Evolutionary conservation across 64 coral and sea anemone genomes (phyloP).

Genomic region (Pachyseris speciosa): DNA sequence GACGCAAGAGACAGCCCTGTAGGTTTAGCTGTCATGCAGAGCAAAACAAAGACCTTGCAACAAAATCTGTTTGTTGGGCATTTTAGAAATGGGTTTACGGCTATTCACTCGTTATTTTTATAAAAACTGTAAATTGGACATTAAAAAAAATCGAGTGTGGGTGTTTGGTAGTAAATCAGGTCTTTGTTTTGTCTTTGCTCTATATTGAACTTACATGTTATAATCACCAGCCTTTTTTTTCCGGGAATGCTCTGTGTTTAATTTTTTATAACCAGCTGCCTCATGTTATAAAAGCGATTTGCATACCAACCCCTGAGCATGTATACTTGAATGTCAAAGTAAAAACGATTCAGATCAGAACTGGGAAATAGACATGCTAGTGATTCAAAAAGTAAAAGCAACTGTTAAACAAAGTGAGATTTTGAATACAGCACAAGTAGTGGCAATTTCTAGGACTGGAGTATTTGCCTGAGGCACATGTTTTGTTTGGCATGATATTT

Average conservation of each 20-base stretch:
- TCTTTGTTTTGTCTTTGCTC: conserved; percentile 24
- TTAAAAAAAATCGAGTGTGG: neutral
- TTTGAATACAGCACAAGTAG: too few species aligned
- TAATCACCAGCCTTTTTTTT: neutral
- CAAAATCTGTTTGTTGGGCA: neutral
- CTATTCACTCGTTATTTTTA: neutral
- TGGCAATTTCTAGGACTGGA: too few species aligned
- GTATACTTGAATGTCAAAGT: neutral
- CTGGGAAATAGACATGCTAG: neutral
- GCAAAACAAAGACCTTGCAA: conserved; percentile 35
- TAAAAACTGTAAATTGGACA: neutral
- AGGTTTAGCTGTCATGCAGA: neutral
- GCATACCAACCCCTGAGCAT: neutral
- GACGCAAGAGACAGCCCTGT: conserved; percentile 33
- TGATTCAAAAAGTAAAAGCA: neutral
- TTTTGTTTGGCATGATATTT: neutral
- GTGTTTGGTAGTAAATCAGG: neutral
- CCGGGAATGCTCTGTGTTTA: neutral
- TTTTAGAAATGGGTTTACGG: neutral
- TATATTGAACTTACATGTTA: neutral
- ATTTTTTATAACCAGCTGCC: conserved; percentile 35
- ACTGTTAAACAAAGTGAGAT: neutral
- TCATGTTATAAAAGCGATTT: neutral
- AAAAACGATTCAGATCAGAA: conserved; percentile 7
- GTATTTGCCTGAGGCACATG: too few species aligned